Evolutionary conservation across 1,140 invertebrate species (phyloP).

Genomic region (Onthophagus taurus): DNA sequence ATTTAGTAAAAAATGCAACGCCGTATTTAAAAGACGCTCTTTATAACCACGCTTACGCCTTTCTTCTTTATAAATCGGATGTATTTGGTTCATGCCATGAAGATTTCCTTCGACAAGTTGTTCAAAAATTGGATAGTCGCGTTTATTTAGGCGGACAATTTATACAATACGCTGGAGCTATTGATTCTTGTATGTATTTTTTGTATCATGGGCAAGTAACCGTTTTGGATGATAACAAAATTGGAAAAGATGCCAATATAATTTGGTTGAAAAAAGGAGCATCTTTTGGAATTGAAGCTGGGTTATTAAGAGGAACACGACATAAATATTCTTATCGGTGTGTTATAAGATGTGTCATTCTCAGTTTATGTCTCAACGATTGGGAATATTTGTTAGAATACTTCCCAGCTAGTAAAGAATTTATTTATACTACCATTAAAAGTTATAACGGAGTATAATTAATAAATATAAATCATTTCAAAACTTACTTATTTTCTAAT

Average conservation of each 20-base stretch:
- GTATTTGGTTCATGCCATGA: slow-evolving; percentile 6
- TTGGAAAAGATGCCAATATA: slow-evolving; percentile 6
- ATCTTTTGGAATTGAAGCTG: slow-evolving; percentile 3
- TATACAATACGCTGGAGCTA: slow-evolving; percentile 5
- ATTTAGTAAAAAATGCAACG: neutral
- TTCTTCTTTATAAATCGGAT: neutral
- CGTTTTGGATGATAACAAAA: slow-evolving; percentile 4
- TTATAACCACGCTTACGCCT: slow-evolving; percentile 1
- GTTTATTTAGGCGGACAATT: slow-evolving; percentile 7
- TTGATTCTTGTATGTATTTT: slow-evolving; percentile 11
- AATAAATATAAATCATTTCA: too few relatives aligned
- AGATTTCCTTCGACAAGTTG: slow-evolving; percentile 8
- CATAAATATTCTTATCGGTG: slow-evolving; percentile 7
- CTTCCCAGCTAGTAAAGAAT: slow-evolving; percentile 4
- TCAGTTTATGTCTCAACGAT: neutral
- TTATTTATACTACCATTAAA: too few relatives aligned
- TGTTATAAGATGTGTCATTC: neutral
- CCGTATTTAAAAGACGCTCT: slow-evolving; percentile 1
- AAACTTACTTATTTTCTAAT: too few relatives aligned
- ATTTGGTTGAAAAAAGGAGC: neutral
- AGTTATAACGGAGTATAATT: too few relatives aligned
- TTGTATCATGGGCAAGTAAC: slow-evolving; percentile 1
- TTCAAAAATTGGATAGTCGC: neutral
- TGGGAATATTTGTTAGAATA: slow-evolving; percentile 7
- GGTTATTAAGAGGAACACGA: slow-evolving; percentile 1